Percentiles rank a stretch among this genome's conserved stretches.
These are phyloP conservation scores for Dolichoris vasculosae DNA, from an alignment of 1,140 invertebrate genomes.

Conservation along the genomic window DNA sequence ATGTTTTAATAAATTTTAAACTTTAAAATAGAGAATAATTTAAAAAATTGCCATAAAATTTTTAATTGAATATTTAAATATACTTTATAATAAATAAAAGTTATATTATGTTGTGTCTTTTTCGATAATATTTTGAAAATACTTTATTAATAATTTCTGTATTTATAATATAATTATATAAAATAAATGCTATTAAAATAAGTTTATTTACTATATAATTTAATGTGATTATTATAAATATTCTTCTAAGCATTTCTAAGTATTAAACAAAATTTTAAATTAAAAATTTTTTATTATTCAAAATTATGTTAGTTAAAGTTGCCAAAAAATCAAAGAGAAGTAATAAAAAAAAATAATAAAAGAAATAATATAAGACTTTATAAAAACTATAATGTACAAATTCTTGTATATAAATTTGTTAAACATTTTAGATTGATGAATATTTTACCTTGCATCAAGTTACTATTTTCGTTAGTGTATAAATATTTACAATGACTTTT, in stretches of 20 bases:
- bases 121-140: neutral
- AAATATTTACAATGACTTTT: slow-evolving; percentile 25
- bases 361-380: neutral
- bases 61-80: neutral
- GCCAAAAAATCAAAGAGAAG: neutral
- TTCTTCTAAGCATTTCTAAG: slow-evolving; percentile 10
- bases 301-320: neutral
- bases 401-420: neutral
- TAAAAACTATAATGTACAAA: neutral
- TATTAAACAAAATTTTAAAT: neutral
- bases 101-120: neutral
- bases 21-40: neutral
- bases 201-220: slow-evolving; percentile 46
- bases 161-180: neutral
- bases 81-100: neutral
- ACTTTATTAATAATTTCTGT: neutral
- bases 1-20: neutral
- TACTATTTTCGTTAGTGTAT: slow-evolving; percentile 3
- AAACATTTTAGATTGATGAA: neutral
- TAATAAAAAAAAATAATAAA: too few species aligned
- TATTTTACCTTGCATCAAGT: slow-evolving; percentile 4
- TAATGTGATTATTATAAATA: slow-evolving; percentile 50
- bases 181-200: neutral
- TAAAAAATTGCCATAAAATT: neutral
- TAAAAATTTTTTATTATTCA: neutral